phyloP scores from a whole-genome alignment of 2,888 invertebrate genomes.

The Podabrus alpinus region DNA sequence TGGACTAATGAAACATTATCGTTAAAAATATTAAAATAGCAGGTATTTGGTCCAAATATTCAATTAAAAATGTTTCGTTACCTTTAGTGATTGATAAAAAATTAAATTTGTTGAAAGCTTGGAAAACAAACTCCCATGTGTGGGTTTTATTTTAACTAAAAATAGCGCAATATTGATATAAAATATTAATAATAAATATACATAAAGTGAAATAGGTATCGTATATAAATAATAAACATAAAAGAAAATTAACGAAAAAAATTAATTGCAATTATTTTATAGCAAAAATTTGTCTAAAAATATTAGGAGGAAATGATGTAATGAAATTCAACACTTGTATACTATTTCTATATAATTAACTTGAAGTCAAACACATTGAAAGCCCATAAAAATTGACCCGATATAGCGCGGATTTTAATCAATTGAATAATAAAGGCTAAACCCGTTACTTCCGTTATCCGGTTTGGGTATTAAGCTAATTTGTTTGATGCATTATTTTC shows the following conservation, averaged over 20 bases:
- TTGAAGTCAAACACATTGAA: too few relatives aligned
- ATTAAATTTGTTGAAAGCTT: neutral
- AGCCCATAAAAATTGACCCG: too few relatives aligned
- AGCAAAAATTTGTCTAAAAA: too few relatives aligned
- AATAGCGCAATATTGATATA: neutral
- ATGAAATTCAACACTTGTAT: too few relatives aligned
- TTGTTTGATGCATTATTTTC: too few relatives aligned
- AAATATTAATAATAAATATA: neutral
- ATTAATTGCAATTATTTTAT: neutral
- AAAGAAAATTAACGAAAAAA: neutral
- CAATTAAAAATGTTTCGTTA: conserved; percentile 11
- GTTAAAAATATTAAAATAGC: conserved; percentile 20
- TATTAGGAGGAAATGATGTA: too few relatives aligned
- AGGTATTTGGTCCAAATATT: conserved; percentile 22
- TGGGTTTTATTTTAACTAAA: neutral
- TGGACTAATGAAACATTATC: conserved; percentile 38
- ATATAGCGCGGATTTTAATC: too few relatives aligned
- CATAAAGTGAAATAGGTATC: too few relatives aligned
- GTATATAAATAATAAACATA: neutral
- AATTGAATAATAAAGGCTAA: too few relatives aligned
- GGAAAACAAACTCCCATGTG: neutral
- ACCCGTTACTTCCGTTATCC: too few relatives aligned
- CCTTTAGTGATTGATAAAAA: neutral
- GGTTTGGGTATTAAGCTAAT: too few relatives aligned
- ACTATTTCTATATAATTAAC: too few relatives aligned